phyloP scores from a whole-genome alignment of 2,888 invertebrate species.

The Automeris io region DNA sequence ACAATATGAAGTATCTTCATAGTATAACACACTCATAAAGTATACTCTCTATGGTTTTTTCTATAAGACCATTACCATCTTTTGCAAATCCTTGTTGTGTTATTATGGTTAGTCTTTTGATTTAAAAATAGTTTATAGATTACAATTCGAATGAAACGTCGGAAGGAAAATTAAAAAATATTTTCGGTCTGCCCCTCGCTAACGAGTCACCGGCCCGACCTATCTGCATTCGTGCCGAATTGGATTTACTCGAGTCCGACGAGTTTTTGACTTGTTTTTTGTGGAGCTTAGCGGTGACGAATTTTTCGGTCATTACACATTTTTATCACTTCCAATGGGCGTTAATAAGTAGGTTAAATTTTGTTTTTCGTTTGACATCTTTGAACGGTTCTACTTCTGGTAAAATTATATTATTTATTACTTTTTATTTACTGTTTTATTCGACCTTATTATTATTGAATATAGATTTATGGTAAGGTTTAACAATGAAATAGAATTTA shows the following conservation, averaged over 20 bases:
- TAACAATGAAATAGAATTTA: no score
- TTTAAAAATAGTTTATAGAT: slow-evolving; percentile 21
- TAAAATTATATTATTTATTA: neutral
- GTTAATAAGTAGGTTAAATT: slow-evolving; percentile 5
- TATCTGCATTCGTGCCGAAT: slow-evolving; percentile 9
- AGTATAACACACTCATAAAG: neutral
- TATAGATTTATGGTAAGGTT: no score
- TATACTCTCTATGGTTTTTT: neutral
- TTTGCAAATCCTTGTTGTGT: no score
- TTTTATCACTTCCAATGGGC: slow-evolving; percentile 2
- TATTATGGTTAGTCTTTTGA: no score
- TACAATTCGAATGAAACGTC: slow-evolving; percentile 42
- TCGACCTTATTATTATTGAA: no score
- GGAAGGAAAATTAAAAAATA: slow-evolving; percentile 62
- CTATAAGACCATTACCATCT: no score
- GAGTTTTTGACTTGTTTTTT: slow-evolving; percentile 7
- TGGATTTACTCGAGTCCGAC: slow-evolving; percentile 7
- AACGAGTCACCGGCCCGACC: slow-evolving; percentile 8
- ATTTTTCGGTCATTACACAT: slow-evolving; percentile 4
- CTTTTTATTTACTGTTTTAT: no score
- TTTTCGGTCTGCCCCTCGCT: slow-evolving; percentile 23
- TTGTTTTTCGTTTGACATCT: neutral
- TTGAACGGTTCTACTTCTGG: neutral
- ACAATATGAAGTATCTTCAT: neutral
- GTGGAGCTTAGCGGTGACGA: slow-evolving; percentile 4